phyloP scores from a whole-genome alignment of 2,797 vertebrate genomes.

The Manis crassicaudata region DNA sequence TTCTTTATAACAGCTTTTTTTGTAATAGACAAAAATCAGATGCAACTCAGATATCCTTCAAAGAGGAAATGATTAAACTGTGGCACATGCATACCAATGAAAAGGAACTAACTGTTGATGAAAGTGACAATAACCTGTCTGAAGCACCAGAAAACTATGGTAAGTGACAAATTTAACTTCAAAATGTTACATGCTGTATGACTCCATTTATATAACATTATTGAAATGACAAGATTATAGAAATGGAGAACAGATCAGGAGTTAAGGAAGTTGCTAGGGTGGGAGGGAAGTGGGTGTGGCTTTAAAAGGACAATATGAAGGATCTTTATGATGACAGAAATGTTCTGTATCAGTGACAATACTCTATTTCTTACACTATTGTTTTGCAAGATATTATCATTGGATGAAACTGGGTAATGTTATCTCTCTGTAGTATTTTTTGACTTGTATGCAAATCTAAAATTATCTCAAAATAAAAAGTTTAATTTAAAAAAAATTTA shows the following conservation, averaged over 20 bases:
- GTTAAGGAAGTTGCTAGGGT: background rate
- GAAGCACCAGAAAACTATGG: background rate
- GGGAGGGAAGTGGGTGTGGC: background rate
- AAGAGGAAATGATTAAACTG: background rate
- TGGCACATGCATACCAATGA: background rate
- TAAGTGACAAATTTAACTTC: background rate
- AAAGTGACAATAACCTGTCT: rapidly evolving
- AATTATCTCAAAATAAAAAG: background rate
- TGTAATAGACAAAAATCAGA: background rate
- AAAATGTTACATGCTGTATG: background rate
- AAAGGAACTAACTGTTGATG: background rate
- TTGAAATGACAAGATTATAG: background rate
- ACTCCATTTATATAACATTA: background rate
- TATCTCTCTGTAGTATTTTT: background rate
- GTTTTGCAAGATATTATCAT: background rate
- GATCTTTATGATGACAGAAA: background rate
- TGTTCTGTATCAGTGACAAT: background rate
- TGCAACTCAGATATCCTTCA: background rate
- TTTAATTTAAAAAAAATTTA: background rate
- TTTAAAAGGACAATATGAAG: background rate
- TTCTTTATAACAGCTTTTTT: background rate
- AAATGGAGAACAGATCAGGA: background rate
- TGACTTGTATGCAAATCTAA: background rate
- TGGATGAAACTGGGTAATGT: background rate
- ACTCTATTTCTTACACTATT: background rate